Evolutionary conservation across 2,113 vertebrate genomes (phyloP).

Genomic region (Sardina pilchardus): DNA sequence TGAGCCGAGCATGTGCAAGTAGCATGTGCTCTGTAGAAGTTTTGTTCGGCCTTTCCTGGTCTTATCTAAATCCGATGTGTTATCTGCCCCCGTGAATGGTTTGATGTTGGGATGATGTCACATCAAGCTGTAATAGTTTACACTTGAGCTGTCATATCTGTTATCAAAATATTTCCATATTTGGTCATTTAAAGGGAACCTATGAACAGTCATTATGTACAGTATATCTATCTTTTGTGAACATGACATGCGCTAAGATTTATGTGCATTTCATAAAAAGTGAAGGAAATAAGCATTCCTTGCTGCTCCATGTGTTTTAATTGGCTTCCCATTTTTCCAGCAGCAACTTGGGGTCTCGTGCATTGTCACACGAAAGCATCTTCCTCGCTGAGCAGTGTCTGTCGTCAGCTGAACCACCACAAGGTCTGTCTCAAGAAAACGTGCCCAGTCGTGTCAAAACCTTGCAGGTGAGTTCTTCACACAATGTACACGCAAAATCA

Average conservation of each 20-base stretch:
- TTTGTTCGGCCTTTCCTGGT: not conserved
- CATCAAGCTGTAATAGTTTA: not conserved
- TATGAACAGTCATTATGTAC: not conserved
- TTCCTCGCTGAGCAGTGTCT: conserved; percentile 81
- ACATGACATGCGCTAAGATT: not conserved
- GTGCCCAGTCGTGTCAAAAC: conserved; percentile 86
- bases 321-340: conserved; percentile 68
- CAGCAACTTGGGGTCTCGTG: conserved; percentile 79
- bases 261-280: too few species aligned
- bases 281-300: too few species aligned
- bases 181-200: not conserved
- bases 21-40: not conserved
- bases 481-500: not conserved
- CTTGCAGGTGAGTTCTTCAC: conserved; percentile 80
- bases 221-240: not conserved
- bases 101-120: conserved; percentile 2
- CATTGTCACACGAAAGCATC: conserved; percentile 93
- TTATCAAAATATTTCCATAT: not conserved
- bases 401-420: conserved; percentile 72
- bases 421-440: conserved; percentile 88
- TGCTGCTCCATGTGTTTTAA: conserved; percentile 28
- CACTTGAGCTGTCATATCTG: not conserved
- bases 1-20: not conserved
- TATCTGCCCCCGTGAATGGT: not conserved
- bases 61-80: not conserved